These are phyloP conservation scores for Zophobas morio DNA, from an alignment of 1,140 invertebrate genomes.

Conservation along the genomic window DNA sequence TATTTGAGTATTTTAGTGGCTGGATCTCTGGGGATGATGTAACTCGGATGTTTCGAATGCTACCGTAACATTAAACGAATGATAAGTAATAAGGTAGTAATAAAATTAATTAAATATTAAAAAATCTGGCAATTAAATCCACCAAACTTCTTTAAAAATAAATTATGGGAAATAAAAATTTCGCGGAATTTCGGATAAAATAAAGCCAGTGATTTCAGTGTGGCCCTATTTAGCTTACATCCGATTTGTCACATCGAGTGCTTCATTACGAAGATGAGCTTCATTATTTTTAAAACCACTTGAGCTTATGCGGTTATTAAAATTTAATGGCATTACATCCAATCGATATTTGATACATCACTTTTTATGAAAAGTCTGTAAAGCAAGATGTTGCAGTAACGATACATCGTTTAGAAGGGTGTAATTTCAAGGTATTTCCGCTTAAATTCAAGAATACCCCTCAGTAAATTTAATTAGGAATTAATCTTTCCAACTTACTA, in stretches of 20 bases:
- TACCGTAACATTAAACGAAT: too few relatives aligned
- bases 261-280: not conserved
- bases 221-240: too few relatives aligned
- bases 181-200: too few relatives aligned
- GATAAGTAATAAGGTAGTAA: too few relatives aligned
- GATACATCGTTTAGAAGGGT: not conserved
- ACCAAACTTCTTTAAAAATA: not conserved
- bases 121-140: too few relatives aligned
- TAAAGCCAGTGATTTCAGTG: too few relatives aligned
- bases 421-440: not conserved
- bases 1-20: conserved; percentile 37
- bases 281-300: conserved; percentile 14
- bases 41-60: too few relatives aligned
- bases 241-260: not conserved
- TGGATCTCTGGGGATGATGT: conserved; percentile 13
- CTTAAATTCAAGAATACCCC: not conserved
- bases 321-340: conserved; percentile 1
- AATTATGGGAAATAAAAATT: not conserved
- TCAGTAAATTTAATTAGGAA: conserved; percentile 18
- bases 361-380: not conserved
- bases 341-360: conserved; percentile 6
- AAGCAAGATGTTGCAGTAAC: not conserved
- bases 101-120: too few relatives aligned
- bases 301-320: conserved; percentile 1
- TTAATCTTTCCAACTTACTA: conserved; percentile 14